Evolutionary conservation across 2,113 vertebrate species (phyloP), one percentile per base, ranked within the genome.

Genomic region (Pollimyrus isidori): DNA sequence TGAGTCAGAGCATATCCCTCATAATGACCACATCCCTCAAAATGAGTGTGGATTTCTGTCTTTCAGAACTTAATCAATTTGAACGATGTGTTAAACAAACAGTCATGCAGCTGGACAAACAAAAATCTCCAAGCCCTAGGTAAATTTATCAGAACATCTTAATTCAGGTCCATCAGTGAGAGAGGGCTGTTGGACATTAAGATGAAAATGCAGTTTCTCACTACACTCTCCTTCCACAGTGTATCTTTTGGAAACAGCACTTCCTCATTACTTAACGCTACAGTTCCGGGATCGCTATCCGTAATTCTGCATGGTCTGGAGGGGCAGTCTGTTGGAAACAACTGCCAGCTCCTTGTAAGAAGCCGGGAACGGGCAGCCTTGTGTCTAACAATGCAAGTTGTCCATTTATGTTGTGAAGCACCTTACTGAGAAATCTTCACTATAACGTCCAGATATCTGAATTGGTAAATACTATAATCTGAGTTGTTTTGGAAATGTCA

Each of bases 111-210:
- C 88, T 92, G 90, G 90, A 93, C 92, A 91, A 13, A 90, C 89
- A 91, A 52, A 92, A 92, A 26, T 65, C 82, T 91, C 92, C 92
- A 91, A 93, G 91, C 92, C 90, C 91, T 91, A n/a, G 92, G 93
- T 89, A 86, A 88, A 92, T 91, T 91, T 91, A 91, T 93, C 93
- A 93, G 90, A 91, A 49, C 42, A 30, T 52, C 39, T 92, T 92
- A 90, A 92, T 93, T 93, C 87, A 56, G 87, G 65, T 90, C 4
- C 46, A 91, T 92, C 86, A 48, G 76, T 39, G 15, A 9, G 39
- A 53, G 39, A 48, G 6, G 23, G 52, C 17, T 0, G n/a, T 3
- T 21, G 49, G 46, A 49, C n/a, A 50, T 52, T 9, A 30, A 53
- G 21, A 83, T 69, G 46, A 86, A 53, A 50, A 17, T 86, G 11